These are phyloP conservation scores for Leptatherina wallacei DNA, from an alignment of 2,797 vertebrate genomes.

Conservation along the genomic window DNA sequence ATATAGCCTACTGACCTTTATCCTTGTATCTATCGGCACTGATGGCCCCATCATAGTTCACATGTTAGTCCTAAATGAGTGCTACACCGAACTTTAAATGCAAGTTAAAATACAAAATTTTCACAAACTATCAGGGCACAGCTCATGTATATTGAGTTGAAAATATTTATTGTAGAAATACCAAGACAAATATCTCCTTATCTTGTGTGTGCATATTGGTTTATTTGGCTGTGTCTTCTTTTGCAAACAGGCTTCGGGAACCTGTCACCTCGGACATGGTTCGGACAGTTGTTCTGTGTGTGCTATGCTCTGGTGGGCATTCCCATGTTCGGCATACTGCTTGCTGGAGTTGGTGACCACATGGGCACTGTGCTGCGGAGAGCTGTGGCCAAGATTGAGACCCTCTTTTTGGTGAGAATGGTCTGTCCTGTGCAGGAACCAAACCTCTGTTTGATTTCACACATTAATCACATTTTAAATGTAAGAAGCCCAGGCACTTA, in stretches of 20 bases:
- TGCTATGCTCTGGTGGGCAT: constrained; percentile 93
- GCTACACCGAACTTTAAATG: not conserved
- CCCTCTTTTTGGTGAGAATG: constrained; percentile 89
- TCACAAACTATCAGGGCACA: no score
- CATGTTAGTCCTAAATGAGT: not conserved
- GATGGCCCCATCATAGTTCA: not conserved
- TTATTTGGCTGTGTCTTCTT: not conserved
- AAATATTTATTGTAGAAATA: not conserved
- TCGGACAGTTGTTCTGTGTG: constrained; percentile 90
- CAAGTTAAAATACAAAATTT: not conserved
- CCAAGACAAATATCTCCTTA: not conserved
- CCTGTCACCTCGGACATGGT: constrained; percentile 86
- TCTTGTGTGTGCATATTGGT: not conserved
- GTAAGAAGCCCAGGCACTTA: not conserved
- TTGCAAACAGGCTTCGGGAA: constrained; percentile 88
- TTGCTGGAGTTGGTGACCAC: constrained; percentile 92
- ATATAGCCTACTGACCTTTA: not conserved
- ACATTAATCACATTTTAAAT: not conserved
- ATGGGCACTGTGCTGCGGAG: constrained; percentile 89
- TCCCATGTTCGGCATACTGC: constrained; percentile 92
- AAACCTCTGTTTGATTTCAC: constrained; percentile 18
- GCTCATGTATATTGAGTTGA: no score
- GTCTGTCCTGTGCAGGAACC: constrained; percentile 46
- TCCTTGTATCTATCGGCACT: not conserved
- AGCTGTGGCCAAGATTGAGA: constrained; percentile 90